A percentile compares a stretch with the other conserved stretches of the same genome.
Conservation (phyloP, 2,113 vertebrate species). For the Poeciliopsis turrubarensis region DNA sequence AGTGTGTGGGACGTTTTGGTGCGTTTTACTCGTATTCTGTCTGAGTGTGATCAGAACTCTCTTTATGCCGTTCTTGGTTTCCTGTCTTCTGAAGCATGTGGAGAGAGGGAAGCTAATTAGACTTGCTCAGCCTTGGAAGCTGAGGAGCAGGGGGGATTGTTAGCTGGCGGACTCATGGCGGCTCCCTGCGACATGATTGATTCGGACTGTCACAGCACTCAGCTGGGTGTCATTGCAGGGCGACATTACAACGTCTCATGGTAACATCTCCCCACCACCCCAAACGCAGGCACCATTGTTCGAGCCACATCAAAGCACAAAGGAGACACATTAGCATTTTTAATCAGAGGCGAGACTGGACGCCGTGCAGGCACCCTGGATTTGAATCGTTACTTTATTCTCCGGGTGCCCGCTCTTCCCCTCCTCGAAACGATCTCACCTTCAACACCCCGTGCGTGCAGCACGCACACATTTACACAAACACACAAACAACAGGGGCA, state of each 20-base stretch:
- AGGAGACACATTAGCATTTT: conserved; percentile 89
- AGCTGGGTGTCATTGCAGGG: conserved; percentile 71
- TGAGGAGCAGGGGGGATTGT: conserved; percentile 54
- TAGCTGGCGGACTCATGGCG: conserved; percentile 64
- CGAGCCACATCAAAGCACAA: conserved; percentile 90
- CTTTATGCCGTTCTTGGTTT: conserved; percentile 36
- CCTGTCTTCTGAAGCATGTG: conserved; percentile 42
- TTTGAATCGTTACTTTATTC: conserved; percentile 80
- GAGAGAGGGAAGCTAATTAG: conserved; percentile 73
- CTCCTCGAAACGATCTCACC: conserved; percentile 45
- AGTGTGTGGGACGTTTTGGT: conserved; percentile 10
- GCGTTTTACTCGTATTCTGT: conserved; percentile 19
- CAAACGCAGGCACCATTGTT: conserved; percentile 79
- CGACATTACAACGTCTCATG: conserved; percentile 66
- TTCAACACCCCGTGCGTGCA: conserved; percentile 3
- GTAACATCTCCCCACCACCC: conserved; percentile 43
- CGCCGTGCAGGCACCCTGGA: conserved; percentile 77
- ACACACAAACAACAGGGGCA: conserved; percentile 32
- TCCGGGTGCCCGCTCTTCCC: conserved; percentile 42
- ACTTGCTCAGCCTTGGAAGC: conserved; percentile 64
- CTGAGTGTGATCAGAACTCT: conserved; percentile 36
- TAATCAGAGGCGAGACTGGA: conserved; percentile 86
- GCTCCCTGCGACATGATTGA: conserved; percentile 76
- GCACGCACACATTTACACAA: conserved; percentile 36
- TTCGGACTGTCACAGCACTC: conserved; percentile 73